Percentiles rank a stretch among this genome's conserved stretches.
Conservation (phyloP, 2,113 vertebrate genomes). For the Daubentonia madagascariensis region DNA sequence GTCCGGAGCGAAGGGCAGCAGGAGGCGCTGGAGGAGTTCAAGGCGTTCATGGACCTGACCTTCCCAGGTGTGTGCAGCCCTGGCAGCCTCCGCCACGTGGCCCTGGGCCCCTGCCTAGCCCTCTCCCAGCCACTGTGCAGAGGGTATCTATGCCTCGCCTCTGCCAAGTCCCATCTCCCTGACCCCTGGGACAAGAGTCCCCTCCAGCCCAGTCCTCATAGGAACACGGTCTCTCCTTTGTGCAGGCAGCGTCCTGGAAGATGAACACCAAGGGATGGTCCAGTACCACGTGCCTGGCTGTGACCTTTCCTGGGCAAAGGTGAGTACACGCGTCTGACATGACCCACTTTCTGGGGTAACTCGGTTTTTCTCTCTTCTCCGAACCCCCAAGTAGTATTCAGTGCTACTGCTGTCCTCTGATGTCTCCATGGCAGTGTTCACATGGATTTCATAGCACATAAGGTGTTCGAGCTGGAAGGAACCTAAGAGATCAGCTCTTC, state of each 20-base stretch:
- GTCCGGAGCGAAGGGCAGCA: slow-evolving; percentile 84
- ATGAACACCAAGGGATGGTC: slow-evolving; percentile 97
- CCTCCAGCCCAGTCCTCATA: neutral
- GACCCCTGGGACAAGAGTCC: neutral
- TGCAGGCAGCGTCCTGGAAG: slow-evolving; percentile 93
- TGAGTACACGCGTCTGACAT: slow-evolving; percentile 67
- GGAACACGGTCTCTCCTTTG: neutral
- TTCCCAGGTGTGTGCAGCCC: slow-evolving; percentile 89
- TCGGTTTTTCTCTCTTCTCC: neutral
- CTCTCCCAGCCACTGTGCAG: neutral
- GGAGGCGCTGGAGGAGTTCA: slow-evolving; percentile 91
- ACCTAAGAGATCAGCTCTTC: neutral
- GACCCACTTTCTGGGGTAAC: neutral
- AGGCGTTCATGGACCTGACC: slow-evolving; percentile 94
- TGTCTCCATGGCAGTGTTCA: neutral
- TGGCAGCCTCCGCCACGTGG: neutral
- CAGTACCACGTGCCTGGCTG: slow-evolving; percentile 96
- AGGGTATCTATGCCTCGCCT: neutral
- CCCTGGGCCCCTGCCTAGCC: neutral
- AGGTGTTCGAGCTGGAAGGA: neutral
- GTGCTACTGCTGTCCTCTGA: neutral
- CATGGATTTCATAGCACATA: neutral
- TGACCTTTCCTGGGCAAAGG: slow-evolving; percentile 96
- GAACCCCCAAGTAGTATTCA: neutral
- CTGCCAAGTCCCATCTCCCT: neutral